phyloP scores from a whole-genome alignment of 2,888 invertebrate species.

The Encarsia formosa region DNA sequence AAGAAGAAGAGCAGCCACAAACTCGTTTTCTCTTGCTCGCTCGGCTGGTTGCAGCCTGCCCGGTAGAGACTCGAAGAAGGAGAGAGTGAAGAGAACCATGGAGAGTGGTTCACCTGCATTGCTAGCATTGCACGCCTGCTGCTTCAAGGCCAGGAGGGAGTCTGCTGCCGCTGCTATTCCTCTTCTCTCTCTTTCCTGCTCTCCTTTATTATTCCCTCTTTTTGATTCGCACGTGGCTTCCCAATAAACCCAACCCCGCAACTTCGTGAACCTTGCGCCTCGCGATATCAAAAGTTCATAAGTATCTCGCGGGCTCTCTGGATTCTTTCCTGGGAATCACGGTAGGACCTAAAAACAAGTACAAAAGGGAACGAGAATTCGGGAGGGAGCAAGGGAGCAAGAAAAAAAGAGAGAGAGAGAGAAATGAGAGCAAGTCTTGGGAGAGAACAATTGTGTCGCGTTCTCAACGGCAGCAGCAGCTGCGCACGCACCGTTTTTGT shows the following conservation, averaged over 20 bases:
- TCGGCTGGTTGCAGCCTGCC: background rate
- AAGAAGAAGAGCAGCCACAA: too few species aligned
- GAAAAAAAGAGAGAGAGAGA: background rate
- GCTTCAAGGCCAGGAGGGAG: conserved; percentile 46
- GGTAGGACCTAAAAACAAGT: too few species aligned
- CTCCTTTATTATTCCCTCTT: background rate
- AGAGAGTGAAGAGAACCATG: conserved; percentile 32
- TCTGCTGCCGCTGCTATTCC: conserved; percentile 26
- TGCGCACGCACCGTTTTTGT: background rate
- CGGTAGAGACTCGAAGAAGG: conserved; percentile 17
- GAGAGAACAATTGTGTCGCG: conserved; percentile 51
- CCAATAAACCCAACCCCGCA: too few species aligned
- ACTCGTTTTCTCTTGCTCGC: too few species aligned
- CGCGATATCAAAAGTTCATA: too few species aligned
- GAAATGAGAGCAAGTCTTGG: conserved; percentile 28
- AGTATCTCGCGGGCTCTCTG: too few species aligned
- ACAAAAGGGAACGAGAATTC: too few species aligned
- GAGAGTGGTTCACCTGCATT: conserved; percentile 52
- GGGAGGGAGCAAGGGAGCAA: background rate
- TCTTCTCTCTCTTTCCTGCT: conserved; percentile 25
- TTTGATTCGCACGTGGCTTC: too few species aligned
- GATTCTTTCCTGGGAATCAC: too few species aligned
- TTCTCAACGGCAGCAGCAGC: conserved; percentile 34
- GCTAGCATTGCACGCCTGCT: conserved; percentile 50
- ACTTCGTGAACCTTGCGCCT: too few species aligned